phyloP scores from a whole-genome alignment of 2,113 vertebrate genomes.

The Cyphomyrus plagiostoma region DNA sequence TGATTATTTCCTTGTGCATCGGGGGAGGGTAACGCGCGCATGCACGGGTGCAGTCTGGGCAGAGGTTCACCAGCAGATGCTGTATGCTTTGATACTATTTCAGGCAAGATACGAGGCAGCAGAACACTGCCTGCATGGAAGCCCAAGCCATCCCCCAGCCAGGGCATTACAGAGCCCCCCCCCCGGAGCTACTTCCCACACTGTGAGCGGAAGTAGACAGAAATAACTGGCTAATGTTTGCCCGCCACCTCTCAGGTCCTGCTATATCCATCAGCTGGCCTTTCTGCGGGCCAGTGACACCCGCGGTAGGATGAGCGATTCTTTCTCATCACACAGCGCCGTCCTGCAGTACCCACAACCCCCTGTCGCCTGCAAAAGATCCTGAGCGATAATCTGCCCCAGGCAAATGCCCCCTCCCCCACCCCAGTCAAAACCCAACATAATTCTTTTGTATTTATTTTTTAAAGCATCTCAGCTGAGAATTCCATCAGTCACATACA shows the following conservation, averaged over 20 bases:
- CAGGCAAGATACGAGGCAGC: not conserved
- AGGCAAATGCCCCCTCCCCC: not conserved
- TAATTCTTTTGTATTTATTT: not conserved
- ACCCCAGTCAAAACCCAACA: not conserved
- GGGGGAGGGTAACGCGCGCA: not conserved
- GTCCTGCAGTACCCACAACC: not conserved
- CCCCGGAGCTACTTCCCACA: conserved; percentile 10
- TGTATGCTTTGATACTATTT: not conserved
- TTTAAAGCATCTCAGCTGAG: not conserved
- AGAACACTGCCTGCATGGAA: not conserved
- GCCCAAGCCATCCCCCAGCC: not conserved
- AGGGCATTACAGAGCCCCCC: conserved; percentile 2
- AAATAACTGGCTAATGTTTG: conserved; percentile 21
- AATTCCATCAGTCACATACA: not conserved
- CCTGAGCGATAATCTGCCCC: not conserved
- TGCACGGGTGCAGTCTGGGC: not conserved
- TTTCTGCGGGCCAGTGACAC: conserved; percentile 9
- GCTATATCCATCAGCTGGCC: conserved; percentile 29
- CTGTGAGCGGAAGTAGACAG: conserved; percentile 15
- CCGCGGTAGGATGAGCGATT: conserved; percentile 9
- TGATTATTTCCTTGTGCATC: not conserved
- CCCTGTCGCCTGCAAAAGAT: not conserved
- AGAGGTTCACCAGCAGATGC: not conserved
- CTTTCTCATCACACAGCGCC: conserved; percentile 7
- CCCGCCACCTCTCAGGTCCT: conserved; percentile 28